phyloP scores from a whole-genome alignment of 2,113 vertebrate species.

The Bufo bufo region DNA sequence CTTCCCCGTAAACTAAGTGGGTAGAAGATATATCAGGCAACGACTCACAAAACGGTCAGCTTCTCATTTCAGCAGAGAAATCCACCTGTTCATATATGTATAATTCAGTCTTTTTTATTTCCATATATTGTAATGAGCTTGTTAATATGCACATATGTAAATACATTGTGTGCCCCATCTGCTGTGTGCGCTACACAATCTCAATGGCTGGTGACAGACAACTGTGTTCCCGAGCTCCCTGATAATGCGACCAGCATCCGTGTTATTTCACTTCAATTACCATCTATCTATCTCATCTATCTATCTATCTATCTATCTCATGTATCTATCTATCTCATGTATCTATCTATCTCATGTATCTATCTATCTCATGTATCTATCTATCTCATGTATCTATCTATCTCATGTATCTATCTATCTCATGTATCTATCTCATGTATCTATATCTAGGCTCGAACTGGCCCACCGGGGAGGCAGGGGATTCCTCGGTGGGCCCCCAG shows the following conservation, averaged over 20 bases:
- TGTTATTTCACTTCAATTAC: neutral
- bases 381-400: neutral
- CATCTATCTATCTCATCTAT: neutral
- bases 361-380: neutral
- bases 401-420: neutral
- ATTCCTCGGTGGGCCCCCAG: too few species aligned
- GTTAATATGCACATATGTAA: conserved; percentile 3
- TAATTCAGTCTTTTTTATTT: neutral
- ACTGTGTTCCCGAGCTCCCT: too few species aligned
- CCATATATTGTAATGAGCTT: neutral
- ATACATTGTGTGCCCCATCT: neutral
- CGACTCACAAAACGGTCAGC: too few species aligned
- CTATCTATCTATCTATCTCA: neutral
- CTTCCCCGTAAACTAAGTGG: neutral
- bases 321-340: neutral
- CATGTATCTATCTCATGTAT: neutral
- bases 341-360: neutral
- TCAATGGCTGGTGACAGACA: neutral
- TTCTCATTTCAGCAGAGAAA: too few species aligned
- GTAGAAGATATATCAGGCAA: too few species aligned
- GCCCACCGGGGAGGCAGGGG: too few species aligned
- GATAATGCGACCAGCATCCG: too few species aligned
- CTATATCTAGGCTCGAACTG: too few species aligned
- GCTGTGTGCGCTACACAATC: neutral
- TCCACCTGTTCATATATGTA: too few species aligned